Evolutionary conservation across 1,140 invertebrate species (phyloP).

Genomic region (Halyomorpha halys): DNA sequence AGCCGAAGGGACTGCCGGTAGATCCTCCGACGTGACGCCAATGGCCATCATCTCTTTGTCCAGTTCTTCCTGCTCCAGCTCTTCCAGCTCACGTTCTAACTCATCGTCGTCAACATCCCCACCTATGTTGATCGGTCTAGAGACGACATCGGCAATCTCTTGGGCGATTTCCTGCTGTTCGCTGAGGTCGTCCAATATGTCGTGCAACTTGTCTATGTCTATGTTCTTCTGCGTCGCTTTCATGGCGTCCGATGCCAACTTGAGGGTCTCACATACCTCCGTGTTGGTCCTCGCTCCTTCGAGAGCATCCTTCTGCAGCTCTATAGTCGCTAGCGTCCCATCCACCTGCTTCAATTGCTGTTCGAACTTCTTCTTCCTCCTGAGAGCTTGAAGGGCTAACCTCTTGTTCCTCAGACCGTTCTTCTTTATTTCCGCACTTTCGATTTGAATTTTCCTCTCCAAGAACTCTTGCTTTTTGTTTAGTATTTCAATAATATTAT

Average conservation of each 20-base stretch:
- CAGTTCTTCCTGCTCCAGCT: constrained; percentile 71
- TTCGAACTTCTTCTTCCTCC: constrained; percentile 95
- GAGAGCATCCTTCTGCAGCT: constrained; percentile 93
- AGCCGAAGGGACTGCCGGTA: constrained; percentile 41
- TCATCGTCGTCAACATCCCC: constrained; percentile 82
- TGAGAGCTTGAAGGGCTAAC: constrained; percentile 91
- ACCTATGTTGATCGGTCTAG: constrained; percentile 88
- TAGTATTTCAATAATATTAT: constrained; percentile 94
- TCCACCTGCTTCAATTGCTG: constrained; percentile 97
- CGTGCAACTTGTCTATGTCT: constrained; percentile 93
- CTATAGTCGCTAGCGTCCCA: constrained; percentile 95
- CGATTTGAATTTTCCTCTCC: constrained; percentile 89
- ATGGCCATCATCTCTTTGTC: constrained; percentile 64
- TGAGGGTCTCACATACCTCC: constrained; percentile 93
- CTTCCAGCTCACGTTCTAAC: constrained; percentile 65
- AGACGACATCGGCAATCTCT: constrained; percentile 98
- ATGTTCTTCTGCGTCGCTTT: constrained; percentile 94
- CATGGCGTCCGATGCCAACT: constrained; percentile 88
- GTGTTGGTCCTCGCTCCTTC: constrained; percentile 98
- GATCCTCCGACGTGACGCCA: constrained; percentile 34
- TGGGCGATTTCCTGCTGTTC: constrained; percentile 97
- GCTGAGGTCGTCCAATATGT: constrained; percentile 98
- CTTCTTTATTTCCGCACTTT: constrained; percentile 76
- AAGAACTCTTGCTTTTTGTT: constrained; percentile 95
- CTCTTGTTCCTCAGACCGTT: constrained; percentile 96